Percentiles rank a stretch among this genome's conserved stretches.
Conservation (phyloP, 1,140 invertebrate genomes). For the Eulimnadia texana region DNA sequence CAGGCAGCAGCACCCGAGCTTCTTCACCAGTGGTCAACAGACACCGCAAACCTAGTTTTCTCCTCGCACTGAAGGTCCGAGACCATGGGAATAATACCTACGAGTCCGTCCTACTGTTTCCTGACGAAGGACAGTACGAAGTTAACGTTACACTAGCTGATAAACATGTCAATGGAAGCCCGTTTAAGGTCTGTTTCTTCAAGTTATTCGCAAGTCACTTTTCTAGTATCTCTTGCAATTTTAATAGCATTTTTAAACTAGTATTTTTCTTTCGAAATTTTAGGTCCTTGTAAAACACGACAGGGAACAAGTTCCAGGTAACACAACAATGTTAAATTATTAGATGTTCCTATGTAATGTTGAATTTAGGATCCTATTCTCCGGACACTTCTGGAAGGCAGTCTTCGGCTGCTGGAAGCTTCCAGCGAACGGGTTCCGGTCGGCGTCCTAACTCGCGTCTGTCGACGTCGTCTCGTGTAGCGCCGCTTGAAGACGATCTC, state of each 20-base stretch:
- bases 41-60: background rate
- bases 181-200: slow-evolving; percentile 4
- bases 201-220: no score
- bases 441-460: background rate
- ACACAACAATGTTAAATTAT: no score
- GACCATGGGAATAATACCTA: background rate
- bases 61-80: background rate
- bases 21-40: background rate
- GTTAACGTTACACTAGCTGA: slow-evolving; percentile 1
- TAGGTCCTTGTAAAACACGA: no score
- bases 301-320: no score
- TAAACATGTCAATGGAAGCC: background rate
- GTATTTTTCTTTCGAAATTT: no score
- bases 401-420: background rate
- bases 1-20: background rate
- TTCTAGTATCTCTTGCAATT: no score
- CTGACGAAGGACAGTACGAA: slow-evolving; percentile 3
- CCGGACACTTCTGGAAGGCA: background rate
- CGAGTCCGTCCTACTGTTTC: slow-evolving; percentile 1
- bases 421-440: background rate
- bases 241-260: no score
- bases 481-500: slow-evolving; percentile 34
- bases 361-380: no score
- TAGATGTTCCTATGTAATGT: no score
- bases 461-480: background rate